Base-by-base conservation (phyloP, 1,140 invertebrate species). In the Protaetia brevitarsis region DNA sequence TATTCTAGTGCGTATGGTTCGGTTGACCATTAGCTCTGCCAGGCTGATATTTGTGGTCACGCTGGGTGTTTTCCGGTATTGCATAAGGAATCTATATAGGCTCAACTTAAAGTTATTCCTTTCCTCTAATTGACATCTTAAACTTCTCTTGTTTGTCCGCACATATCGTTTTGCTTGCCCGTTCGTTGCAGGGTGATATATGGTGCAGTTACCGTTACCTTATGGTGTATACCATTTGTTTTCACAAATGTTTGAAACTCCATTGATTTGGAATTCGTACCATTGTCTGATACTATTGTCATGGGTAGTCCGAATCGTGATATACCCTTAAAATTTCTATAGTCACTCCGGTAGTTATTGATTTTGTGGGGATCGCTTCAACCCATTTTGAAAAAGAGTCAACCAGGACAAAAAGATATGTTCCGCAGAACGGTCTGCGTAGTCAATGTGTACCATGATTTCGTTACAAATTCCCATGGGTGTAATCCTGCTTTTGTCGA, bases 251-350 rank as follows among this genome's bases (percentile, higher is more conserved):
- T 23, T 65, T 70, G 37, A 66, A 70, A 70, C 37, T 65, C 30
- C 6, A 68, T n/a, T 3, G 68, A 70, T 27, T 27, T 66, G 36
- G 70, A 70, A 21, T 30, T 58, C 27, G 23, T 56, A 16, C 57
- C 66, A 56, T 71, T 71, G 56, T 68, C 68, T 4, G 65, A 61
- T 11, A 59, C 58, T n/a, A n/a, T n/a, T n/a, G n/a, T n/a, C n/a
- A n/a, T n/a, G n/a, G n/a, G n/a, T n/a, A n/a, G n/a, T n/a, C n/a
- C n/a, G n/a, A n/a, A n/a, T n/a, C n/a, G n/a, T n/a, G n/a, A n/a
- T n/a, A n/a, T n/a, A n/a, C n/a, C n/a, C n/a, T n/a, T n/a, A n/a
- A n/a, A n/a, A n/a, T n/a, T n/a, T n/a, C n/a, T n/a, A n/a, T n/a
- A n/a, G n/a, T n/a, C n/a, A n/a, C n/a, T n/a, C n/a, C n/a, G n/a